Base-by-base conservation (phyloP, 2,113 vertebrate genomes). In the Solenodon paradoxus region DNA sequence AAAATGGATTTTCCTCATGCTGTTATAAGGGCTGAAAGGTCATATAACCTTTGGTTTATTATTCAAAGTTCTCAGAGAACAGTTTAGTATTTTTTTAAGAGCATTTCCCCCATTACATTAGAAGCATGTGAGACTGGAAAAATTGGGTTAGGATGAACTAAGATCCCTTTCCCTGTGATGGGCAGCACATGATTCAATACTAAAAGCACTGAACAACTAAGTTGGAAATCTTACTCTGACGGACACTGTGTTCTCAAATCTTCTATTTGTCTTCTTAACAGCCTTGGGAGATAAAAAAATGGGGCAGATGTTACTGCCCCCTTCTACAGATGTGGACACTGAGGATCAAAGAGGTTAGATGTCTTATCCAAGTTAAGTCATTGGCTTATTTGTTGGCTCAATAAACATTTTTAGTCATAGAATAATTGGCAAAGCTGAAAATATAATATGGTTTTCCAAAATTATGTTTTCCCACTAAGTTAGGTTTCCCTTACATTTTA, bases 21-120 rank as follows among this genome's bases (percentile, higher is more conserved):
- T 86, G 47, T 86, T 97, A 42, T 92, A 84, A 96, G 68, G 49
- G 26, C 69, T 96, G 85, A 80, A 97, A 96, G 79, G 88, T 98
- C 95, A 84, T 66, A 53, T 17, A 77, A 80, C 91, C 94, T 69
- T 90, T 97, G 51, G 61, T 71, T 96, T 96, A 93, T 95, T 88
- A 66, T 92, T 90, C 68, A 95, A 75, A 87, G 71, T 8, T 96
- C 92, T 97, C 86, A 78, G 53, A 90, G 79, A 97, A 86, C 42
- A 87, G n/a, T 72, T 95, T 75, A 96, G 40, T 26, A 82, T 69
- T 92, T 95, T n/a, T 94, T 88, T 68, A 90, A 90, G 20, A 85
- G 42, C 53, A 86, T 38, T 38, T 0, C 1, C 4, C 28, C 47
- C 2, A 47, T 6, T 42, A 28, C 17, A 69, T 69, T 68, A 90